Evolutionary conservation across 1,140 invertebrate species (phyloP).

Genomic region (Leptinotarsa lineolata): DNA sequence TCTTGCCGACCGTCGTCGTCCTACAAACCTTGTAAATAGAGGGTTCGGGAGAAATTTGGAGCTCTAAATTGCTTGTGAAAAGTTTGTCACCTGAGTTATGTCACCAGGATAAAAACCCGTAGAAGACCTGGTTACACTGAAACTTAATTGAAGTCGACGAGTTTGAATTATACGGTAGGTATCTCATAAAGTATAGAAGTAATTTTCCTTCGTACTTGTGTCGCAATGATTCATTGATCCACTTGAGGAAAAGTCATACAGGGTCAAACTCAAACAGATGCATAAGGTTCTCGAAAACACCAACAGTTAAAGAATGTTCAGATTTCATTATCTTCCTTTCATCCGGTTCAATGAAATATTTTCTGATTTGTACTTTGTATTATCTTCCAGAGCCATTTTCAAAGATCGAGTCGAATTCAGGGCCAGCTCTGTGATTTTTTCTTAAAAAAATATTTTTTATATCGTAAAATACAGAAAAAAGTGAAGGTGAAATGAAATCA

Average conservation of each 20-base stretch:
- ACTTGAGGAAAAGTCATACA: background rate
- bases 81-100: slow-evolving; percentile 39
- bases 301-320: too few relatives aligned
- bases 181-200: background rate
- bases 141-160: slow-evolving; percentile 35
- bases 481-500: too few relatives aligned
- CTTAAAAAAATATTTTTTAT: too few relatives aligned
- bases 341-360: too few relatives aligned
- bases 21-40: slow-evolving; percentile 33
- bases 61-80: slow-evolving; percentile 40
- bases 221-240: background rate
- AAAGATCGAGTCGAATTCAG: too few relatives aligned
- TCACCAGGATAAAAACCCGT: slow-evolving; percentile 24
- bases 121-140: slow-evolving; percentile 22
- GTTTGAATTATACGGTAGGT: slow-evolving; percentile 12
- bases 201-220: background rate
- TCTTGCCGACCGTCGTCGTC: slow-evolving; percentile 8
- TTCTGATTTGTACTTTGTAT: too few relatives aligned
- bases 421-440: too few relatives aligned
- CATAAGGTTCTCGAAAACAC: too few relatives aligned
- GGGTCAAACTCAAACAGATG: too few relatives aligned
- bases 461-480: too few relatives aligned
- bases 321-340: too few relatives aligned
- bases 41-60: slow-evolving; percentile 33
- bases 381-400: too few relatives aligned